These are phyloP conservation scores for Campoplex nolae DNA, from an alignment of 2,888 invertebrate species.

Conservation along the genomic window DNA sequence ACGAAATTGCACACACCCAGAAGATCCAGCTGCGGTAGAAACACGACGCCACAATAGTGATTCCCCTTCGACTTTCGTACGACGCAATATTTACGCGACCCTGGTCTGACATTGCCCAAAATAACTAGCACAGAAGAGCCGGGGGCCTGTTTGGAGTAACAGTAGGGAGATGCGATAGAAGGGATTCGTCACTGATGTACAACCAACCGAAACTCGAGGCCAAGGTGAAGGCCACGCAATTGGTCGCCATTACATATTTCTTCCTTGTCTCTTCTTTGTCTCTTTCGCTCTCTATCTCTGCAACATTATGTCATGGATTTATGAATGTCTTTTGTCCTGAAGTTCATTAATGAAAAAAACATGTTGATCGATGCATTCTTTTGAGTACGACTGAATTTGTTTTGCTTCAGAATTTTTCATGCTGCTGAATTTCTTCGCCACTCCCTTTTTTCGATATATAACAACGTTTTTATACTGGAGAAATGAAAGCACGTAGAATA, in stretches of 20 bases:
- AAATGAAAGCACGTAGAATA: conserved; percentile 32
- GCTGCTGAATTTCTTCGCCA: background rate
- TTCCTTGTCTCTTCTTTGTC: background rate
- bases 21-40: conserved; percentile 53
- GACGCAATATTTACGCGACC: conserved; percentile 79
- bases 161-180: conserved; percentile 72
- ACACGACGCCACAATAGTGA: conserved; percentile 44
- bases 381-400: background rate
- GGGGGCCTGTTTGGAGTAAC: conserved; percentile 29
- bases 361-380: background rate
- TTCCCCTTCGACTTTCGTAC: conserved; percentile 52
- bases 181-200: conserved; percentile 66
- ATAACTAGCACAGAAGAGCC: conserved; percentile 73
- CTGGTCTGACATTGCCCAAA: conserved; percentile 80
- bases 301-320: background rate
- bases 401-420: background rate
- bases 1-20: background rate
- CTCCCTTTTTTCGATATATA: conserved; percentile 25
- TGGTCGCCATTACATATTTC: conserved; percentile 49
- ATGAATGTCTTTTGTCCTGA: conserved; percentile 19
- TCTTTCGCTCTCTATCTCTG: conserved; percentile 6
- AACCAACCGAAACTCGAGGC: conserved; percentile 72
- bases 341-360: background rate
- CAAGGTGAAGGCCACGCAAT: conserved; percentile 81
- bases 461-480: conserved; percentile 22